Evolutionary conservation across 2,113 vertebrate species (phyloP).

Genomic region (Oncorhynchus masou): DNA sequence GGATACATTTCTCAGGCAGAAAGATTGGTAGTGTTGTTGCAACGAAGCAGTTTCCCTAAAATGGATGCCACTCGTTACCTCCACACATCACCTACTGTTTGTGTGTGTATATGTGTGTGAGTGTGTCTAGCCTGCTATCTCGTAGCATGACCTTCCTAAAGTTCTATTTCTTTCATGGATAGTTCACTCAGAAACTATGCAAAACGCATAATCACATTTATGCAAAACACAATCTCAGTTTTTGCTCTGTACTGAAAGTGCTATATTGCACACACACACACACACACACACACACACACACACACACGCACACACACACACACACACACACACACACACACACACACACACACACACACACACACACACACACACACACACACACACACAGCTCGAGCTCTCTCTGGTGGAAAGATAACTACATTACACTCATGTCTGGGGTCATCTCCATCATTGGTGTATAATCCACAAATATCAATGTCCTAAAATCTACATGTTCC

Average conservation of each 20-base stretch:
- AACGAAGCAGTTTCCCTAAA: neutral
- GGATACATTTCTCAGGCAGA: neutral
- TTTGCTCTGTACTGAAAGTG: neutral
- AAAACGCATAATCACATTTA: no score
- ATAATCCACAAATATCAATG: neutral
- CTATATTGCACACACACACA: no score
- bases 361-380: neutral
- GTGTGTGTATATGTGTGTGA: neutral
- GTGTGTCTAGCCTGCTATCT: neutral
- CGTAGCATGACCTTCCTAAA: neutral
- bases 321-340: neutral
- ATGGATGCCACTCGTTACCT: neutral
- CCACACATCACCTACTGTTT: neutral
- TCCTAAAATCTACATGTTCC: no score
- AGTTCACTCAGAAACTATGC: no score
- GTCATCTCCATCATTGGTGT: no score
- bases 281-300: no score
- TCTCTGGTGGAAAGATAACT: constrained; percentile 16
- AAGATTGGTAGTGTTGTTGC: neutral
- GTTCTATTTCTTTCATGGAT: neutral
- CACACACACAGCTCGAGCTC: neutral
- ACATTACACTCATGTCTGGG: neutral
- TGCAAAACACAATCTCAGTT: no score
- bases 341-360: neutral
- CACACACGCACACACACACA: no score